Percentiles rank a stretch among this genome's conserved stretches.
Evolutionary conservation across 2,797 vertebrate genomes (phyloP).

Genomic region (Macrochelys suwanniensis): DNA sequence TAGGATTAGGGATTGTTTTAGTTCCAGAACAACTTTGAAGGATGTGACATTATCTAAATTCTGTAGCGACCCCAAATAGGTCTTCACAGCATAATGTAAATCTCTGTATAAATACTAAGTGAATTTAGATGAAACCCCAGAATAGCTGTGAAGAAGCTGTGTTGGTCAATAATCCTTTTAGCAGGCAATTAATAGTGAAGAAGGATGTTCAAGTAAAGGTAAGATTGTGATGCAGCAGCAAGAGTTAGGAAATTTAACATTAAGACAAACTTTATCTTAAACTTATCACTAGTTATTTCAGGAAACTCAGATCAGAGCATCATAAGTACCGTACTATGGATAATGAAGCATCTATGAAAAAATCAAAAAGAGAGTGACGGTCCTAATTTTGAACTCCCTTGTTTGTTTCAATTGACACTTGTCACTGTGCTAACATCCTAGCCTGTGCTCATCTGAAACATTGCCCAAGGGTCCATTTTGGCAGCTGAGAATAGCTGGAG

Average conservation of each 20-base stretch:
- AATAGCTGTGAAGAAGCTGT: neutral
- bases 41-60: neutral
- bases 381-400: neutral
- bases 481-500: neutral
- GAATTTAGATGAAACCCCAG: neutral
- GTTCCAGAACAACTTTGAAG: conserved; percentile 8
- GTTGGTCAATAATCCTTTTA: neutral
- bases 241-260: neutral
- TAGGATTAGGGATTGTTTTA: neutral
- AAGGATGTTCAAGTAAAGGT: neutral
- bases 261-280: neutral
- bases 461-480: neutral
- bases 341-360: neutral
- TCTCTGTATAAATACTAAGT: neutral
- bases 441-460: neutral
- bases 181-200: conserved; percentile 11
- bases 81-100: conserved; percentile 22
- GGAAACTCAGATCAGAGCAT: neutral
- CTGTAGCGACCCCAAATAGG: conserved; percentile 30
- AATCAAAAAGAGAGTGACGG: neutral
- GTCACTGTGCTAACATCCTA: neutral
- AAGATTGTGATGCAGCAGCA: conserved; percentile 10
- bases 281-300: neutral
- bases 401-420: neutral
- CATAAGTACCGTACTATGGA: neutral